Percentiles rank a stretch among this genome's conserved stretches.
These are phyloP conservation scores for Drosophila algonquin DNA, from an alignment of 2,888 invertebrate species.

Conservation along the genomic window DNA sequence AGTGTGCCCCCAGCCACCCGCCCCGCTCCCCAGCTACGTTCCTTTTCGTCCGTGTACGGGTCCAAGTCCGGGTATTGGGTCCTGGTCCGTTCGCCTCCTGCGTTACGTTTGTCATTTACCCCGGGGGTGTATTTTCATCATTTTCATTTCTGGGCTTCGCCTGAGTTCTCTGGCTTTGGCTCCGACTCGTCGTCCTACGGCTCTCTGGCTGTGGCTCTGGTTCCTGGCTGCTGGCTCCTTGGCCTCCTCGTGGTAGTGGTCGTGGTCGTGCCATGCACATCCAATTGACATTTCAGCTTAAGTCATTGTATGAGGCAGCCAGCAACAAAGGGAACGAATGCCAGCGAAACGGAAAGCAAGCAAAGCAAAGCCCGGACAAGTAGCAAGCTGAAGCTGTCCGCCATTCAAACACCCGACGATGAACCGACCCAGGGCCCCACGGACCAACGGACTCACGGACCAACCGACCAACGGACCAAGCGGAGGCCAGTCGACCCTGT, in stretches of 20 bases:
- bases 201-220: not conserved
- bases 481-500: not conserved
- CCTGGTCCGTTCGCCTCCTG: not conserved
- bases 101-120: slow-evolving; percentile 62
- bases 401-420: slow-evolving; percentile 57
- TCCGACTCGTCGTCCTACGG: not conserved
- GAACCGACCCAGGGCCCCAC: slow-evolving; percentile 19
- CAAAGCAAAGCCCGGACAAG: slow-evolving; percentile 51
- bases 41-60: too few relatives aligned
- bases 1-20: slow-evolving; percentile 1
- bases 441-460: slow-evolving; percentile 6
- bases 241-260: slow-evolving; percentile 8
- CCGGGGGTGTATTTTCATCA: slow-evolving; percentile 69
- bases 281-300: slow-evolving; percentile 79
- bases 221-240: slow-evolving; percentile 16
- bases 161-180: slow-evolving; percentile 2
- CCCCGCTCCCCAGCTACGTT: not conserved
- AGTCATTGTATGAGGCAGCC: slow-evolving; percentile 70
- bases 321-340: slow-evolving; percentile 45
- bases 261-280: slow-evolving; percentile 61
- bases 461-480: not conserved
- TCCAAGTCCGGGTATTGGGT: not conserved
- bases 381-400: slow-evolving; percentile 61
- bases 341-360: slow-evolving; percentile 50
- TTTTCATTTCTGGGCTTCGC: slow-evolving; percentile 53